Percentiles rank a stretch among this genome's conserved stretches.
Conservation (phyloP, 23 tunicate genomes). For the Phallusia fumigata region DNA sequence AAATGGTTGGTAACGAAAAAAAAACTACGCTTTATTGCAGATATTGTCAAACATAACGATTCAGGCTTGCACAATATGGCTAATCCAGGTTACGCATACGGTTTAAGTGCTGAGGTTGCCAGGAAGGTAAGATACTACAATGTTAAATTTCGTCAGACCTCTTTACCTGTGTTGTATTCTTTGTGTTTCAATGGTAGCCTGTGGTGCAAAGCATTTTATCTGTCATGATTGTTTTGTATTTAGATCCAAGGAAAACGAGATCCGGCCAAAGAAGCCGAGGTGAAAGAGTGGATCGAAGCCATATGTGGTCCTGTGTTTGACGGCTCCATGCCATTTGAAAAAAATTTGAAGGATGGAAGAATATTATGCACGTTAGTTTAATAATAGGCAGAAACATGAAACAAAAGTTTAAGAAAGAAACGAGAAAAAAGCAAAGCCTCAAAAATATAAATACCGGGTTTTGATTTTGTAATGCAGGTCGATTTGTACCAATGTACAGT, state of each 20-base stretch:
- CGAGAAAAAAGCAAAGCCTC: too few species aligned
- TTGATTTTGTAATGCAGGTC: too few species aligned
- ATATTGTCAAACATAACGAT: too few species aligned
- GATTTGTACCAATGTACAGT: too few species aligned
- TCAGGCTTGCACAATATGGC: conserved; percentile 18
- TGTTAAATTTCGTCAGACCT: too few species aligned
- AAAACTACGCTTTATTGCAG: too few species aligned
- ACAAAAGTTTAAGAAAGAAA: too few species aligned
- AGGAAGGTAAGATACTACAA: conserved; percentile 47
- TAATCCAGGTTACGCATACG: conserved; percentile 86
- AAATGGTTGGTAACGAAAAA: too few species aligned
- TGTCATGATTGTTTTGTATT: neutral
- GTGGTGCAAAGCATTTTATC: neutral
- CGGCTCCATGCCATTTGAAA: conserved; percentile 11
- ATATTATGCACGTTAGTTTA: conserved; percentile 10
- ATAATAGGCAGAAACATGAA: too few species aligned
- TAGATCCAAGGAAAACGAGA: conserved; percentile 83
- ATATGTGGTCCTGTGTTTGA: conserved; percentile 51
- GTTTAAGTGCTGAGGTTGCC: conserved; percentile 86
- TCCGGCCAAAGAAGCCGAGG: conserved; percentile 45
- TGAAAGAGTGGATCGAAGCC: conserved; percentile 59
- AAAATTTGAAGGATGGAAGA: conserved; percentile 3
- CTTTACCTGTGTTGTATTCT: too few species aligned
- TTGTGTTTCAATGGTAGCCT: too few species aligned
- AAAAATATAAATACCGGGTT: too few species aligned